phyloP scores from a whole-genome alignment of 2,888 invertebrate species.

The Penaeus monodon region DNA sequence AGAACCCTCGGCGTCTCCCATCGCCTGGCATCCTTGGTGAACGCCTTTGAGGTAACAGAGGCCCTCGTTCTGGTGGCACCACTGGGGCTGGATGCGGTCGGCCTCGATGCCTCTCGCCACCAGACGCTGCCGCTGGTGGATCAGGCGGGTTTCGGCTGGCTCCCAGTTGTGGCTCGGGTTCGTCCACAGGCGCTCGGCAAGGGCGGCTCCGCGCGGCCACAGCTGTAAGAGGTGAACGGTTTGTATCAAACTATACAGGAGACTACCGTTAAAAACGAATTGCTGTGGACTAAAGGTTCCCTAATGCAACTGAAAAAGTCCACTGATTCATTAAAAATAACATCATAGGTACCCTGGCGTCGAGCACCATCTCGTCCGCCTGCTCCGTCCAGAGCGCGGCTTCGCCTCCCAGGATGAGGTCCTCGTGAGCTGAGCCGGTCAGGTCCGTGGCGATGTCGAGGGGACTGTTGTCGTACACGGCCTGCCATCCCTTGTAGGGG shows the following conservation, averaged over 20 bases:
- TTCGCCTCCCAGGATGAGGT: constrained; percentile 78
- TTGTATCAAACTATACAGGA: background rate
- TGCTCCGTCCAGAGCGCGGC: constrained; percentile 90
- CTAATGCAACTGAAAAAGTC: no score
- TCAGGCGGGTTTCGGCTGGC: constrained; percentile 82
- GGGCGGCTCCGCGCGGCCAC: constrained; percentile 87
- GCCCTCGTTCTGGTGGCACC: constrained; percentile 86
- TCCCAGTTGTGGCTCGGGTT: constrained; percentile 81
- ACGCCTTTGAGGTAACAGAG: constrained; percentile 72
- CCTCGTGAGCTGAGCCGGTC: constrained; percentile 26
- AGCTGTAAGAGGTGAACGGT: constrained; percentile 70
- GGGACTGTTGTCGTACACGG: constrained; percentile 84
- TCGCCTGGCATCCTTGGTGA: background rate
- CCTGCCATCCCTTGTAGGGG: constrained; percentile 91
- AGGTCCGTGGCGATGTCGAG: constrained; percentile 66
- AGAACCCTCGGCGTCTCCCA: no score
- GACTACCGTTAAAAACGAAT: background rate
- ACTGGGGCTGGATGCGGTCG: constrained; percentile 84
- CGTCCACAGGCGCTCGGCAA: constrained; percentile 87
- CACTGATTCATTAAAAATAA: no score
- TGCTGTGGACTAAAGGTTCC: no score
- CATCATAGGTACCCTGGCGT: constrained; percentile 70
- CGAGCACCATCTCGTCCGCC: constrained; percentile 72
- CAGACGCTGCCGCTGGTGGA: constrained; percentile 80
- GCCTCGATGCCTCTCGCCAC: constrained; percentile 78